Base-by-base conservation (phyloP, 2,888 invertebrate species). In the Aphelenchoides bicaudatus region DNA sequence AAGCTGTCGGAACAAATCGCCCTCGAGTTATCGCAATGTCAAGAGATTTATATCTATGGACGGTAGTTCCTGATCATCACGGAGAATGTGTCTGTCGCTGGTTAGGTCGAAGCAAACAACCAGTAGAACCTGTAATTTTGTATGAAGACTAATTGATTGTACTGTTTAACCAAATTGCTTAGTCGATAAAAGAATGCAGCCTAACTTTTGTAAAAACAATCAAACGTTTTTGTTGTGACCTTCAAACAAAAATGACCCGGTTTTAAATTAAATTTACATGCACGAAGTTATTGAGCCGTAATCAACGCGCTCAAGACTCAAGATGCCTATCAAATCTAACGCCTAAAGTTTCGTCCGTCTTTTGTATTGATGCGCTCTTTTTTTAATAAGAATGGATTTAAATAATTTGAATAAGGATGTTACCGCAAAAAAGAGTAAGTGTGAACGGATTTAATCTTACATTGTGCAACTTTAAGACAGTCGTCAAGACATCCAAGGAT, bases 401-500 rank as follows among this genome's bases (percentile, higher is more conserved):
- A 34, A 13, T 16, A 34, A 34, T 16, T 13, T 34, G 13, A 34
- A 13, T 16, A 16, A 34, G 13, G 13, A 34, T 13, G 13, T 34
- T 34, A 16, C 34, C 34, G 16, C 34, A 34, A 34, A 34, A 34
- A 34, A 13, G 34, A 13, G 13, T 34, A 16, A 13, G 13, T 34
- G 34, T 34, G 13, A 13, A 13, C 16, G 34, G 16, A 34, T 34
- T 34, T 16, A 34, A 34, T 16, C 13, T 34, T 16, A 34, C 16
- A 34, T 13, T 16, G 16, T 34, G 13, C 16, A 13, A 34, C 34
- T 43, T 43, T 25, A 43, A 25, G 43, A n/a, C 10, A 10, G 16
- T n/a, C 48, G 48, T 23, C n/a, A 5, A 6, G 48, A 47, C 25
- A 47, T 47, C n/a, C 48, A 47, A 16, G 48, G 48, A 21, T 29